Evolutionary conservation across 1,140 invertebrate genomes (phyloP).

Genomic region (Sogatella furcifera): DNA sequence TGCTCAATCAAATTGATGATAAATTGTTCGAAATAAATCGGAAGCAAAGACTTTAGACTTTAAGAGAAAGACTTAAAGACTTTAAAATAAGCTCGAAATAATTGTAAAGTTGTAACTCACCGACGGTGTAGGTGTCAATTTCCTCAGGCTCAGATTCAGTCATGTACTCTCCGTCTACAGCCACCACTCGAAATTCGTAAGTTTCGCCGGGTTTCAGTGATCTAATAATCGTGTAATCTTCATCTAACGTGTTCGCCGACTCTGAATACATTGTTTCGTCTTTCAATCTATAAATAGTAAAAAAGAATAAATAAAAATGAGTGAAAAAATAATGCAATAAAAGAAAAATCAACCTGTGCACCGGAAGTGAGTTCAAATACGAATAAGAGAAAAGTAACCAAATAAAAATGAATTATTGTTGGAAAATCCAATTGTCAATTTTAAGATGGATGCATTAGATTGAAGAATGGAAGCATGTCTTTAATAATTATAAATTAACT

Average conservation of each 20-base stretch:
- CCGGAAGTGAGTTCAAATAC: background rate
- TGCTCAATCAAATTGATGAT: no score
- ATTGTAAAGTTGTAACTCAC: no score
- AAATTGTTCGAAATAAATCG: no score
- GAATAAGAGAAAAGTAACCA: no score
- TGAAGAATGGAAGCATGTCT: no score
- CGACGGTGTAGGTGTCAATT: constrained; percentile 57
- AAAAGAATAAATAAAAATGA: constrained; percentile 16
- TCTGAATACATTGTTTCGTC: constrained; percentile 54
- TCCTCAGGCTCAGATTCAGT: constrained; percentile 60
- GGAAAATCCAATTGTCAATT: no score
- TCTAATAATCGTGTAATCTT: constrained; percentile 61
- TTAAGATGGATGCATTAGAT: no score
- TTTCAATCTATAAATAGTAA: constrained; percentile 35
- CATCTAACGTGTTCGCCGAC: constrained; percentile 53
- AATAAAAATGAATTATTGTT: no score
- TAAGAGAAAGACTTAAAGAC: no score
- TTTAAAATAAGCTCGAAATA: no score
- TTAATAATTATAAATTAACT: no score
- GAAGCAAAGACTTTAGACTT: no score
- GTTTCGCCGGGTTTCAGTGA: constrained; percentile 73
- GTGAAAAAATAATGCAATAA: background rate
- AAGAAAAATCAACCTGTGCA: background rate
- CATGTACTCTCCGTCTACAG: constrained; percentile 76
- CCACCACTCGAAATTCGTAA: constrained; percentile 83